A percentile compares a stretch with the other conserved stretches of the same genome.
Conservation (phyloP, 2,113 vertebrate species). For the Sapayoa aenigma region DNA sequence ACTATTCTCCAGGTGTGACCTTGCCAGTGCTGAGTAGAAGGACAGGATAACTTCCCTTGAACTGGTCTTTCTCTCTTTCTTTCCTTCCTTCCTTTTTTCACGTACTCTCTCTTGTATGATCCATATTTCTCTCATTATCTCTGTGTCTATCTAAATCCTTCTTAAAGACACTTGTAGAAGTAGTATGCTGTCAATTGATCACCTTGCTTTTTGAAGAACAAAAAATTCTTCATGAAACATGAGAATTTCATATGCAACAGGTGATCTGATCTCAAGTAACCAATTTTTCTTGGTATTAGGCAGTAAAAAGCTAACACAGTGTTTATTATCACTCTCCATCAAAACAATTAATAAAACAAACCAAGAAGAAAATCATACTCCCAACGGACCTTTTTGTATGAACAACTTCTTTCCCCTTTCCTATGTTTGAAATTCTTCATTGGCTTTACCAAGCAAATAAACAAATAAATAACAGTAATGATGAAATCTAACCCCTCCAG, state of each 20-base stretch:
- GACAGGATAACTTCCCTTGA: neutral
- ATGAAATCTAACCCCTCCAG: neutral
- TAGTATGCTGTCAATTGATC: neutral
- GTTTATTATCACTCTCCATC: neutral
- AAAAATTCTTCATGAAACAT: neutral
- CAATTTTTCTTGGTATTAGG: neutral
- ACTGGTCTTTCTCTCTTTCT: neutral
- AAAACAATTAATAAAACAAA: neutral
- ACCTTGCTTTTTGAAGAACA: neutral
- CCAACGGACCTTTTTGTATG: neutral
- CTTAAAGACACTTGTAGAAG: neutral
- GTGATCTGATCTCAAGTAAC: neutral
- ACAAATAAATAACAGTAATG: neutral
- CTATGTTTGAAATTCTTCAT: neutral
- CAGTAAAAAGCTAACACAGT: neutral
- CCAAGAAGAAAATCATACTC: neutral
- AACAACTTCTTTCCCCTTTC: neutral
- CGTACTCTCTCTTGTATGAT: neutral
- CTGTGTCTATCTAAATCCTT: neutral
- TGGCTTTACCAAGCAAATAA: neutral
- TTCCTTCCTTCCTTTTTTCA: neutral
- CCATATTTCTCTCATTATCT: neutral
- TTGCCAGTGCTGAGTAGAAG: neutral
- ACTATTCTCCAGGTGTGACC: neutral
- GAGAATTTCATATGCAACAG: neutral